phyloP scores from a whole-genome alignment of 2,888 invertebrate species.

The Cartodere bifasciata region DNA sequence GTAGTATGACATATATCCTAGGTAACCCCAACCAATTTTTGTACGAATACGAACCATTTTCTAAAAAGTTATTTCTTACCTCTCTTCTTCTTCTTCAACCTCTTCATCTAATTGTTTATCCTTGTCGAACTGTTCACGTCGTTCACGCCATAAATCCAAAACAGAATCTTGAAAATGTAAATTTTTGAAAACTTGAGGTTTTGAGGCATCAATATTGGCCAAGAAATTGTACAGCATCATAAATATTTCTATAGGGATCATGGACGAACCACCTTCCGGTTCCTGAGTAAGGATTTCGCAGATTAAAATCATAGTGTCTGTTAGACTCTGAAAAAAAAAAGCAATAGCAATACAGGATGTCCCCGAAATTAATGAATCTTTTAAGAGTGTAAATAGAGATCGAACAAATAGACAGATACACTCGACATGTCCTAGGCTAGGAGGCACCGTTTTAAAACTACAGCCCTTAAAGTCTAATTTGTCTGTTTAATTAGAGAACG shows the following conservation, averaged over 20 bases:
- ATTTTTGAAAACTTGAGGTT: slow-evolving; percentile 26
- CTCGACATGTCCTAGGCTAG: no score
- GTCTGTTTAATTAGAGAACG: no score
- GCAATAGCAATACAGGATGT: no score
- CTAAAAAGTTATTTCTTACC: slow-evolving; percentile 6
- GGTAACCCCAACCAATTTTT: no score
- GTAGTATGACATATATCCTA: no score
- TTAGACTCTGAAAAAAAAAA: slow-evolving; percentile 44
- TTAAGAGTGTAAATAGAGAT: no score
- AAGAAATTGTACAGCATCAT: slow-evolving; percentile 43
- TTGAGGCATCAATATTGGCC: slow-evolving; percentile 44
- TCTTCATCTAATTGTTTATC: slow-evolving; percentile 17
- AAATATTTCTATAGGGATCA: slow-evolving; percentile 54
- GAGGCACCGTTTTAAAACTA: no score
- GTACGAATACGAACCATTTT: no score
- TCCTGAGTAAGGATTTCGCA: slow-evolving; percentile 75
- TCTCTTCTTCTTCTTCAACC: slow-evolving; percentile 16
- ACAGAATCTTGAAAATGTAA: slow-evolving; percentile 28
- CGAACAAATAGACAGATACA: no score
- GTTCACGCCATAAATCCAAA: slow-evolving; percentile 21
- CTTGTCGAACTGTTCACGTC: slow-evolving; percentile 10
- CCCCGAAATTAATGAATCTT: no score
- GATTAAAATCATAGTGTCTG: slow-evolving; percentile 65
- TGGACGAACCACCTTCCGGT: slow-evolving; percentile 70
- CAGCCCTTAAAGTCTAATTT: no score